A percentile compares a stretch with the other conserved stretches of the same genome.
Conservation (phyloP, 2,888 invertebrate species). For the Abrostola triplasia region DNA sequence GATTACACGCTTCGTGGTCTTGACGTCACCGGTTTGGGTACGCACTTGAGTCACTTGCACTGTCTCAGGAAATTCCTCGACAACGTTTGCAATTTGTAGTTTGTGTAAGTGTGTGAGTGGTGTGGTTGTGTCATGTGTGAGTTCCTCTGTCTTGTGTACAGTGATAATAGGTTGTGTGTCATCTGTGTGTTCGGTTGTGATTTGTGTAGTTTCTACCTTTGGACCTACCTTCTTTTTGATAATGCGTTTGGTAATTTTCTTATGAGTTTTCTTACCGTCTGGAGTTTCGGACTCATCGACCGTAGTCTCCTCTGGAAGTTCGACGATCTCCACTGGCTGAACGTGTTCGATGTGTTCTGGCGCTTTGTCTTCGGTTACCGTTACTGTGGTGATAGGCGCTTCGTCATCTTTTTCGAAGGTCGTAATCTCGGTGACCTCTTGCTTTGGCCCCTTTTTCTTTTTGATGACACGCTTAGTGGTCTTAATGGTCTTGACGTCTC, state of each 20-base stretch:
- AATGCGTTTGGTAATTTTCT: conserved; percentile 58
- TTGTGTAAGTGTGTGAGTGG: conserved; percentile 33
- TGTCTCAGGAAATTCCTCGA: conserved; percentile 37
- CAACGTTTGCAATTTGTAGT: conserved; percentile 56
- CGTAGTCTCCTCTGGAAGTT: conserved; percentile 66
- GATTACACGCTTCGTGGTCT: too few species aligned
- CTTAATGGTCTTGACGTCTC: conserved; percentile 42
- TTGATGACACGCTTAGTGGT: conserved; percentile 74
- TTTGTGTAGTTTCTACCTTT: conserved; percentile 58
- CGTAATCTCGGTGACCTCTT: conserved; percentile 62
- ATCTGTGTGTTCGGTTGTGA: conserved; percentile 65
- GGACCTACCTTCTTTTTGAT: conserved; percentile 57
- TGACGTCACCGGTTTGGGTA: conserved; percentile 52
- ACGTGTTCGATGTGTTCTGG: conserved; percentile 59
- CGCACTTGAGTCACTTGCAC: conserved; percentile 32
- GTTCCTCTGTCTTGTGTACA: conserved; percentile 43
- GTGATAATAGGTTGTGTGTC: conserved; percentile 50
- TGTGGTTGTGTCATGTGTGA: conserved; percentile 57
- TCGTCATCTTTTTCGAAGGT: conserved; percentile 56
- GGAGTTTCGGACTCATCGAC: conserved; percentile 61
- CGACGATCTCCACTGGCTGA: conserved; percentile 66
- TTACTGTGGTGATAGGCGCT: conserved; percentile 6
- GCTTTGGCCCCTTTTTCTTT: conserved; percentile 53
- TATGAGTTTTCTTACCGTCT: conserved; percentile 63
- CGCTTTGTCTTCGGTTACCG: conserved; percentile 4